phyloP scores from a whole-genome alignment of 2,113 vertebrate species.

The Peucedramus taeniatus region DNA sequence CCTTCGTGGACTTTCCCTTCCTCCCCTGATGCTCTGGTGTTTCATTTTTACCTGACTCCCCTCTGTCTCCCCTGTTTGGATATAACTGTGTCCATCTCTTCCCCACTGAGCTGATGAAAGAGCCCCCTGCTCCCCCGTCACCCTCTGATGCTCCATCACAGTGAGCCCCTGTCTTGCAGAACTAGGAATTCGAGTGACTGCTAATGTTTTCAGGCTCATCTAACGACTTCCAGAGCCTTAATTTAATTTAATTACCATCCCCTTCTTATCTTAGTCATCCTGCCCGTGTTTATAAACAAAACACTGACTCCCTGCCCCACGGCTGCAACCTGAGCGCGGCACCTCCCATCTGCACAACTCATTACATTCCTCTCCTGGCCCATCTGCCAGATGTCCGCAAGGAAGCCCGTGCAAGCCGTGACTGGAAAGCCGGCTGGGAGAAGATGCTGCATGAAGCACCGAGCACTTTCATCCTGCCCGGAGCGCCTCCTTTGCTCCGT shows the following conservation, averaged over 20 bases:
- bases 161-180: background rate
- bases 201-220: constrained; percentile 24
- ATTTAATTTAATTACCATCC: constrained; percentile 71
- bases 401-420: constrained; percentile 5
- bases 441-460: background rate
- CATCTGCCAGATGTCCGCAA: constrained; percentile 51
- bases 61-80: background rate
- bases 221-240: constrained; percentile 56
- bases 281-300: constrained; percentile 67
- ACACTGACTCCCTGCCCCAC: constrained; percentile 48
- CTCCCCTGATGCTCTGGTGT: background rate
- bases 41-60: background rate
- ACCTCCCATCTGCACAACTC: constrained; percentile 61
- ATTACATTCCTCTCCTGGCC: constrained; percentile 4
- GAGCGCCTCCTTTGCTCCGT: background rate
- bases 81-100: background rate
- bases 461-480: background rate
- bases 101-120: background rate
- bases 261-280: constrained; percentile 64
- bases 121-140: background rate
- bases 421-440: background rate
- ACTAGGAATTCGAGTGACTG: background rate
- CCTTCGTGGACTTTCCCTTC: background rate
- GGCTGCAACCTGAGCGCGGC: constrained; percentile 58
- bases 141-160: background rate